A percentile compares a stretch with the other conserved stretches of the same genome.
These are phyloP conservation scores for Ichneumon xanthorius DNA, from an alignment of 2,888 invertebrate species.

Conservation along the genomic window DNA sequence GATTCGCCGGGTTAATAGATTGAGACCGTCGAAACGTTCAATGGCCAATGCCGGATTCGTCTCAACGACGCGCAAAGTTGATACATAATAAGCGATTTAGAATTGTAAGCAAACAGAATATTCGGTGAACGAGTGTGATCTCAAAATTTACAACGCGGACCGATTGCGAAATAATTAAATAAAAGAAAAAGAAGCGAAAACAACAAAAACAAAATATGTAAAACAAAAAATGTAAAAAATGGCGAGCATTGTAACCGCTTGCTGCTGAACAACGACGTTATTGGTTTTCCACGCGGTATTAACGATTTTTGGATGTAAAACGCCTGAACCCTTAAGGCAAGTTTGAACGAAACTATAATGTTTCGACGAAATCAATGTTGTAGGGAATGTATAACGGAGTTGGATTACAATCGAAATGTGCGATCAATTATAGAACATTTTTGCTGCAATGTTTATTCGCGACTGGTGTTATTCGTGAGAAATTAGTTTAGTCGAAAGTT, in stretches of 20 bases:
- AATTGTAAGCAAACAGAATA: constrained; percentile 26
- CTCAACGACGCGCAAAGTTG: constrained; percentile 61
- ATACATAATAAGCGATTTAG: constrained; percentile 51
- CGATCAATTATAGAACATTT: not conserved
- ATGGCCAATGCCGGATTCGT: constrained; percentile 44
- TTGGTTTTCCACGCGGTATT: constrained; percentile 40
- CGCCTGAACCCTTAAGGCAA: constrained; percentile 27
- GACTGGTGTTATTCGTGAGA: constrained; percentile 20
- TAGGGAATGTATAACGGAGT: constrained; percentile 44
- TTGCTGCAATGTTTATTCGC: constrained; percentile 36
- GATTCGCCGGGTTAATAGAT: constrained; percentile 3
- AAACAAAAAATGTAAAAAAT: constrained; percentile 10
- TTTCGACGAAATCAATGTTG: constrained; percentile 50
- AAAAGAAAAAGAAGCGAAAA: constrained; percentile 17
- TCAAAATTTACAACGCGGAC: constrained; percentile 63
- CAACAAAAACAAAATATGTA: constrained; percentile 18
- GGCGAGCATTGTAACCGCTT: constrained; percentile 33
- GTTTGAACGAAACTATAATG: constrained; percentile 17
- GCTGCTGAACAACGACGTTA: constrained; percentile 56
- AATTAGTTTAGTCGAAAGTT: constrained; percentile 1
- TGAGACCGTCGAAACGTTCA: constrained; percentile 6
- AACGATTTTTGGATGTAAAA: constrained; percentile 43
- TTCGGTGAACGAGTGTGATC: constrained; percentile 66
- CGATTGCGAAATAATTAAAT: constrained; percentile 40
- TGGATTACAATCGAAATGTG: constrained; percentile 25